Conservation (phyloP, 2,797 vertebrate species). For the Limosa lapponica region DNA sequence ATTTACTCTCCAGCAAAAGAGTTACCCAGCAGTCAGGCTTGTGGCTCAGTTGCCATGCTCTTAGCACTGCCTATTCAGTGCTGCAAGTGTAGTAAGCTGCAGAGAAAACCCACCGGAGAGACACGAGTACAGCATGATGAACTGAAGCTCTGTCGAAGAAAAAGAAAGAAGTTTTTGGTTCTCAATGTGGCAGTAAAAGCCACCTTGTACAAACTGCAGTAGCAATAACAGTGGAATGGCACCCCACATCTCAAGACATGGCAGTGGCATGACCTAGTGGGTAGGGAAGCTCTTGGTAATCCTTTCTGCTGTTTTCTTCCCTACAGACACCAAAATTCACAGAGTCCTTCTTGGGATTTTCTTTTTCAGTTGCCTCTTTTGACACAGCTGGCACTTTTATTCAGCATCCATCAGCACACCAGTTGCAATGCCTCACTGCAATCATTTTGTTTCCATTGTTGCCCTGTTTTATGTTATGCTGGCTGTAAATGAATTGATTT, state of each 20-base stretch:
- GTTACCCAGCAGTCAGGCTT: background rate
- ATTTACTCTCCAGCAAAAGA: background rate
- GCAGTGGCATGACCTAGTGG: background rate
- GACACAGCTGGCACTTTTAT: constrained; percentile 35
- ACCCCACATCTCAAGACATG: background rate
- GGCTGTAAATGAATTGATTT: constrained; percentile 41
- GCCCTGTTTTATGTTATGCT: background rate
- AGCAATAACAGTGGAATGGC: background rate
- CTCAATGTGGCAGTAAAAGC: background rate
- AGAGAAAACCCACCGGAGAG: background rate
- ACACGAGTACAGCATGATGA: background rate
- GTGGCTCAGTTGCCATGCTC: background rate
- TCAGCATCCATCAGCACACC: background rate
- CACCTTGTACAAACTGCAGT: background rate
- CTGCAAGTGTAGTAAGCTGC: background rate
- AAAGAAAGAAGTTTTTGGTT: background rate
- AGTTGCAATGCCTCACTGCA: constrained; percentile 1
- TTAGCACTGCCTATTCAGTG: background rate
- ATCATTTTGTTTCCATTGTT: constrained; percentile 21
- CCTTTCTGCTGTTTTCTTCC: background rate
- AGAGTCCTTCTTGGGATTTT: background rate
- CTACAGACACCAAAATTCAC: background rate
- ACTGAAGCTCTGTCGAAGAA: background rate
- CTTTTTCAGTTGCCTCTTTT: constrained; percentile 5
- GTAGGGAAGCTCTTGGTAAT: background rate